Evolutionary conservation across 2,113 vertebrate genomes (phyloP).

Genomic region (Pelobates fuscus): DNA sequence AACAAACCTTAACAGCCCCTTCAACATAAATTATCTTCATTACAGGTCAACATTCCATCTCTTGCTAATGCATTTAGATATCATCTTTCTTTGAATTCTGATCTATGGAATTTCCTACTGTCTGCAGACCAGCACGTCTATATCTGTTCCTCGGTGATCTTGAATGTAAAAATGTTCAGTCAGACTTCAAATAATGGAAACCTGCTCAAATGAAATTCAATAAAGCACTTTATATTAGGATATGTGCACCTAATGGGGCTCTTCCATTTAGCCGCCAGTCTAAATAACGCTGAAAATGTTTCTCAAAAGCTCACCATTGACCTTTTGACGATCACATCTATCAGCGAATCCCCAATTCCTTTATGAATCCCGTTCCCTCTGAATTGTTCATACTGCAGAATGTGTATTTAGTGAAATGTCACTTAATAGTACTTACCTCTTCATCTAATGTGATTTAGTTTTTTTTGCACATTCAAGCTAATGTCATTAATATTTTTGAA

Average conservation of each 20-base stretch:
- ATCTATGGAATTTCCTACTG: slow-evolving; percentile 21
- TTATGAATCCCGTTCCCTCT: too few species aligned
- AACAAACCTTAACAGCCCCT: background rate
- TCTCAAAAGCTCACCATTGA: slow-evolving; percentile 14
- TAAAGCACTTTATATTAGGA: background rate
- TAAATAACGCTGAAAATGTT: background rate
- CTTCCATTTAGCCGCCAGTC: too few species aligned
- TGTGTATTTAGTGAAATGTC: too few species aligned
- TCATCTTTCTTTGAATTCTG: slow-evolving; percentile 13
- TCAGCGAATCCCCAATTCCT: too few species aligned
- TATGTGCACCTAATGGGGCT: too few species aligned
- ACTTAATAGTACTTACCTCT: too few species aligned
- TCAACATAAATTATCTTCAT: slow-evolving; percentile 8
- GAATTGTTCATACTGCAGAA: too few species aligned
- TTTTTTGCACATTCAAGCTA: too few species aligned
- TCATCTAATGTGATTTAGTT: too few species aligned
- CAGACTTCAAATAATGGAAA: slow-evolving; percentile 8
- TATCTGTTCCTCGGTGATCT: background rate
- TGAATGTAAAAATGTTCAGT: slow-evolving; percentile 16
- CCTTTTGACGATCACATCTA: slow-evolving; percentile 14
- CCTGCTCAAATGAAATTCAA: background rate
- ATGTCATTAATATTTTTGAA: too few species aligned
- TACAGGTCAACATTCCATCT: slow-evolving; percentile 16
- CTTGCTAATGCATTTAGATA: slow-evolving; percentile 6
- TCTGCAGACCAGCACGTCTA: background rate